phyloP scores from a whole-genome alignment of 2,888 invertebrate genomes.

The Macrophya alboannulata region DNA sequence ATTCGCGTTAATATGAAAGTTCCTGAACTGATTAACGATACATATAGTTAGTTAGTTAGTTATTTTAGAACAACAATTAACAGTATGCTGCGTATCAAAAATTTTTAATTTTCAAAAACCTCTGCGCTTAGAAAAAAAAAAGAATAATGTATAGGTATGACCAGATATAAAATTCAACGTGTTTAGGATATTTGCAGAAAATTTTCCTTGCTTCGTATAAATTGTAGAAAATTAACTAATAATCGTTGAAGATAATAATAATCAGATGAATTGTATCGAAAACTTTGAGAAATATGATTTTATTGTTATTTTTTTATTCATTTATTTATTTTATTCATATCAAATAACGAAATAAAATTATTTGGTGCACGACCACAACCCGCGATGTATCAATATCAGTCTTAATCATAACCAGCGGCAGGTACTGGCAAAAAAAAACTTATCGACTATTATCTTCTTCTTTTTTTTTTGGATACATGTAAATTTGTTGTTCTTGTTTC shows the following conservation, averaged over 20 bases:
- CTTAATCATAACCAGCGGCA: conserved; percentile 49
- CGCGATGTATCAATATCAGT: conserved; percentile 46
- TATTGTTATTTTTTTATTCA: not conserved
- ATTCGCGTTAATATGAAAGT: not conserved
- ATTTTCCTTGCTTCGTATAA: conserved; percentile 5
- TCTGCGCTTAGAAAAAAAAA: not conserved
- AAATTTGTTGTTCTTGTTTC: not conserved
- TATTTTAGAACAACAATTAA: not conserved
- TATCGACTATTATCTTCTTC: conserved; percentile 25
- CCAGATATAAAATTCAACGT: not conserved
- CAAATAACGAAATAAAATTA: not conserved
- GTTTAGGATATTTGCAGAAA: not conserved
- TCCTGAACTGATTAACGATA: not conserved
- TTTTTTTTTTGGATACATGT: conserved; percentile 28
- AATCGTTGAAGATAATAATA: not conserved
- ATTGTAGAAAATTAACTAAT: conserved; percentile 7
- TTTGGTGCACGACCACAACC: not conserved
- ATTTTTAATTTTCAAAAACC: not conserved
- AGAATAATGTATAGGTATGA: not conserved
- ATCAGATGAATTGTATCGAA: conserved; percentile 1
- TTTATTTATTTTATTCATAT: not conserved
- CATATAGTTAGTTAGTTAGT: not conserved
- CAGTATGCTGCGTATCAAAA: not conserved
- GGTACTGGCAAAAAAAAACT: conserved; percentile 30
- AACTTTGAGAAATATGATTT: not conserved